These are phyloP conservation scores for Heteronetta atricapilla DNA, from an alignment of 2,113 vertebrate genomes.

Conservation along the genomic window DNA sequence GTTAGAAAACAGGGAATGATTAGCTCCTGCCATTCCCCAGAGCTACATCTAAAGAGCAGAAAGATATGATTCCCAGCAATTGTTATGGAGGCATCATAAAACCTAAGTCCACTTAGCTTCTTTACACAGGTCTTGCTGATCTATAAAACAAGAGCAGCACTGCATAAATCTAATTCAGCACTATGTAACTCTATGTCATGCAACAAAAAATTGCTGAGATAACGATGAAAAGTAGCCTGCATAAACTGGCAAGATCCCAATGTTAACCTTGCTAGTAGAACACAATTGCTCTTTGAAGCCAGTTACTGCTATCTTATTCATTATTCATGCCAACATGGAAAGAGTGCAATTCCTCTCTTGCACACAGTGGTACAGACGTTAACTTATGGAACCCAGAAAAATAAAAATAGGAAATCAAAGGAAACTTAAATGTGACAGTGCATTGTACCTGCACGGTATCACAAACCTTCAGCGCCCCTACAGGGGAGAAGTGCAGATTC, in stretches of 20 bases:
- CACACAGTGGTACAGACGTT: neutral
- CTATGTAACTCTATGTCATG: neutral
- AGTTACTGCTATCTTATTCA: neutral
- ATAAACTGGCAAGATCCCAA: neutral
- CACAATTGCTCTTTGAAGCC: neutral
- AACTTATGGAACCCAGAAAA: neutral
- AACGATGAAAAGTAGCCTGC: conserved; percentile 1
- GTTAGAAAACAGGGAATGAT: neutral
- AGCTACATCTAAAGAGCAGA: neutral
- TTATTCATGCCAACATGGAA: neutral
- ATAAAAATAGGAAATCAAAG: neutral
- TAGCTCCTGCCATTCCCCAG: neutral
- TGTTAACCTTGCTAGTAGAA: neutral
- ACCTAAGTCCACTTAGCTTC: neutral
- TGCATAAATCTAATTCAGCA: neutral
- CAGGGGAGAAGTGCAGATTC: neutral
- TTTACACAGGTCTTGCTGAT: fast-evolving
- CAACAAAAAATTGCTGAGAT: neutral
- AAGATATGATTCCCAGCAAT: neutral
- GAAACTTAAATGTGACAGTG: neutral
- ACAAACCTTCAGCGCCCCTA: neutral
- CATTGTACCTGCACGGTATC: neutral
- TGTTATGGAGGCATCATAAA: neutral
- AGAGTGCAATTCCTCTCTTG: neutral
- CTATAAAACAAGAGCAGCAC: neutral